Base-by-base conservation (phyloP, 2,888 invertebrate genomes). In the Acanthosepion lycidas region DNA sequence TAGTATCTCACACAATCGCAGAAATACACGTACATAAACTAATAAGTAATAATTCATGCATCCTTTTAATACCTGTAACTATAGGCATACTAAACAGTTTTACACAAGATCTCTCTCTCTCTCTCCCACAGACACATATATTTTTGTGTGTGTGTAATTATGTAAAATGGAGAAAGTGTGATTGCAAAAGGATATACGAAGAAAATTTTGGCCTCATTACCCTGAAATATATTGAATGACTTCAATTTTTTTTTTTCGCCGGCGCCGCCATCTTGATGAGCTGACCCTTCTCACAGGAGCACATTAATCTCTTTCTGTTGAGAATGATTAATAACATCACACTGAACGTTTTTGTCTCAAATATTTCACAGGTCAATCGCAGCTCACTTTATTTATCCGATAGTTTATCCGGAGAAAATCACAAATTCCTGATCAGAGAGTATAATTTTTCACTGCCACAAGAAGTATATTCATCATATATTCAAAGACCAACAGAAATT, bases 351-450 rank as follows among this genome's bases (percentile, higher is more conserved):
- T 78, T 78, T 78, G 78, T 78, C 78, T n/a, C 33, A 78, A n/a
- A 78, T 78, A 78, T 78, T 78, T 78, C 78, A 78, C 78, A 78
- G 78, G 78, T 78, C 78, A 78, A 78, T 78, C n/a, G 78, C 78
- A 18, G 78, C n/a, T 33, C 78, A 78, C 78, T 78, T 78, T 78
- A 78, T 78, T 78, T 78, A 78, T 33, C n/a, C n/a, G 78, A n/a
- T n/a, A 18, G 78, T 78, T 78, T 78, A 15, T 33, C 33, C 18
- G 15, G 15, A 33, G 33, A 78, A 78, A 78, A 78, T n/a, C n/a
- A 33, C 78, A 5, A 78, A 78, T 78, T 78, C n/a, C 12, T 2
- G 9, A 12, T n/a, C n/a, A n/a, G 33, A n/a, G 78, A 12, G 6
- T 4, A 78, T 15, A 15, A n/a, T 78, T n/a, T 78, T n/a, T 78